Base-by-base conservation (phyloP, 2,888 invertebrate species). In the Syrista parreyssii region DNA sequence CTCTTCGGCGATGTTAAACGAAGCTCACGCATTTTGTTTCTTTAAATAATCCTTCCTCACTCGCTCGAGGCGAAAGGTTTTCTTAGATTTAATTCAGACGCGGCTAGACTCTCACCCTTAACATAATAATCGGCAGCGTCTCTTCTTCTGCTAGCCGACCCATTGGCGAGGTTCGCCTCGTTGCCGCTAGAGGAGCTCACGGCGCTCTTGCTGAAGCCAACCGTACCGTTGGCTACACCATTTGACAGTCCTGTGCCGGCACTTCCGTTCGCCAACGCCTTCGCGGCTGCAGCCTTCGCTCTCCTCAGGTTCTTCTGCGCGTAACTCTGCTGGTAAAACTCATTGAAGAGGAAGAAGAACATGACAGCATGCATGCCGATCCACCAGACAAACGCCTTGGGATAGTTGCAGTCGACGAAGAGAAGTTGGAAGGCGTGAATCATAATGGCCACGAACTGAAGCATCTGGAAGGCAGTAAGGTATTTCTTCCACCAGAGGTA, bases 401-500 rank as follows among this genome's bases (percentile, higher is more conserved):
- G 98, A 92, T 98, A 98, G 92, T 97, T 95, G 93, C 98, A 98
- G 78, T 97, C 96, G 87, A 96, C 95, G 93, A 97, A 96, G 84
- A 98, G 93, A 84, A 98, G 94, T 90, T 97, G 97, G 95, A 97
- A 97, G 82, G 98, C 97, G 92, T 98, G 98, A 80, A 96, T 93
- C 95, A 98, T 97, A 85, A 98, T 97, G 78, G 95, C 94, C 80
- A 98, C 94, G 92, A 98, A 98, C 92, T 98, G 98, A 76, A 96
- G 93, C 96, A 98, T 98, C 93, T 98, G 98, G 87, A 98, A 93
- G 75, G 95, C 95, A 35, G 98, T 98, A 89, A 98, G 94, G 92
- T 98, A 98, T 90, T 96, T 97, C 93, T 98, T 98, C 98, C 98
- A 98, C 98, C 98, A 98, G 82, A 98, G 93, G 91, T 96, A 98